These are phyloP conservation scores for Dolichoris vasculosae DNA, from an alignment of 1,140 invertebrate genomes.

Conservation along the genomic window DNA sequence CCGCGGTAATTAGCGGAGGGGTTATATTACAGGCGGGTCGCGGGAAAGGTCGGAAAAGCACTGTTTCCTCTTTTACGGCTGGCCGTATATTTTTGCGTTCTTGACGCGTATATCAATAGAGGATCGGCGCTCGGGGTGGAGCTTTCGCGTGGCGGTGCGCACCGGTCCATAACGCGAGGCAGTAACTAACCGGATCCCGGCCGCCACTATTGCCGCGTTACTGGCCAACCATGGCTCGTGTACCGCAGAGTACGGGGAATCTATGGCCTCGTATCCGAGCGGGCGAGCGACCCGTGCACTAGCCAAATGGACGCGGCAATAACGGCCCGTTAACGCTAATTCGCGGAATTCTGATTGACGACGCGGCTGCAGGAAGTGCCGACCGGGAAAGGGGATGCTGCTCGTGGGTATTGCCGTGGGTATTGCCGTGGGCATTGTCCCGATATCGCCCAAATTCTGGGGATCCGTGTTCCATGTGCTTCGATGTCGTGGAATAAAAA, in stretches of 20 bases:
- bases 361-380: conserved; percentile 58
- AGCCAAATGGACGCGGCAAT: conserved; percentile 75
- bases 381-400: neutral
- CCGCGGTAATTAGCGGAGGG: conserved; percentile 38
- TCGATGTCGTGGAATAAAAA: neutral
- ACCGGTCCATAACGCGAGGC: conserved; percentile 68
- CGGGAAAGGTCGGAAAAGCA: conserved; percentile 30
- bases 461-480: neutral
- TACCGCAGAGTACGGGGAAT: conserved; percentile 60
- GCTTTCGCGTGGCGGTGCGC: conserved; percentile 63
- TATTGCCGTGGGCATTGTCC: neutral
- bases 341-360: conserved; percentile 76
- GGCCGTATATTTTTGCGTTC: conserved; percentile 32
- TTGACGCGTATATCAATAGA: conserved; percentile 48
- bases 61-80: conserved; percentile 46
- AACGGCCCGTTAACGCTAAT: conserved; percentile 76
- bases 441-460: conserved; percentile 46
- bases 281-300: conserved; percentile 69
- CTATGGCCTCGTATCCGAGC: conserved; percentile 72
- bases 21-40: neutral
- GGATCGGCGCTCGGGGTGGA: conserved; percentile 55
- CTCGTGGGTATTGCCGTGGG: neutral
- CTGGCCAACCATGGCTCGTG: neutral
- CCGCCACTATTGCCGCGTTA: conserved; percentile 58
- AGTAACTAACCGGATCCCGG: conserved; percentile 74